These are phyloP conservation scores for Brevimyrus niger DNA, from an alignment of 2,113 vertebrate genomes.

Conservation along the genomic window DNA sequence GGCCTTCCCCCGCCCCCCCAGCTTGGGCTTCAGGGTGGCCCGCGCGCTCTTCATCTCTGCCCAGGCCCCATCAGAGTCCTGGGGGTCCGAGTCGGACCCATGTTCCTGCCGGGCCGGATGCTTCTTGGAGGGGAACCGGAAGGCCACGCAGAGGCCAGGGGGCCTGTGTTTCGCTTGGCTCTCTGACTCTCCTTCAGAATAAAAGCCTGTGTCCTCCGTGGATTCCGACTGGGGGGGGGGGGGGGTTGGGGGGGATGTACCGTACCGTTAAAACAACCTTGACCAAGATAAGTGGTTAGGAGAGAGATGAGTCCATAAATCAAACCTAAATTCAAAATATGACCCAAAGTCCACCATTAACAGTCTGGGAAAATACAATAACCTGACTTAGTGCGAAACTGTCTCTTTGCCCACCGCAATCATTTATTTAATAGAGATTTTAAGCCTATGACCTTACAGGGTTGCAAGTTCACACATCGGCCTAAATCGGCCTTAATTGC, in stretches of 20 bases:
- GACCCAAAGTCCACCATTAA: neutral
- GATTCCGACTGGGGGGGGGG: constrained; percentile 54
- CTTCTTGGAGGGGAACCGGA: constrained; percentile 80
- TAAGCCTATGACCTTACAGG: neutral
- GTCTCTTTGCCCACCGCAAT: neutral
- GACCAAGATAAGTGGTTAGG: neutral
- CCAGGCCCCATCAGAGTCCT: neutral
- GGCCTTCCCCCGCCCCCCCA: constrained; percentile 33
- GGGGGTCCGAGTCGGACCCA: neutral
- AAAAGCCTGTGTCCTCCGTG: constrained; percentile 31
- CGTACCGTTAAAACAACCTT: neutral
- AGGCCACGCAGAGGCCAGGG: constrained; percentile 74
- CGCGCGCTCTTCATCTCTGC: neutral
- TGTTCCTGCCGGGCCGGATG: constrained; percentile 39
- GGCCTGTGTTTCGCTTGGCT: constrained; percentile 56
- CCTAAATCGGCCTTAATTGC: neutral
- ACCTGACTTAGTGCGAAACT: neutral
- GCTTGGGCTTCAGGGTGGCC: constrained; percentile 14
- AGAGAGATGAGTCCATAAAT: neutral
- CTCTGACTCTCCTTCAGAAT: neutral
- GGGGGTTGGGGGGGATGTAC: too few relatives aligned
- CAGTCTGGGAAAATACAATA: neutral
- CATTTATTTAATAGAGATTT: neutral
- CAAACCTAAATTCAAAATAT: neutral
- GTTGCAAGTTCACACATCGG: neutral